Evolutionary conservation across 1,140 invertebrate species (phyloP), one percentile per base, ranked within the genome.

Genomic region (Coptotermes formosanus): DNA sequence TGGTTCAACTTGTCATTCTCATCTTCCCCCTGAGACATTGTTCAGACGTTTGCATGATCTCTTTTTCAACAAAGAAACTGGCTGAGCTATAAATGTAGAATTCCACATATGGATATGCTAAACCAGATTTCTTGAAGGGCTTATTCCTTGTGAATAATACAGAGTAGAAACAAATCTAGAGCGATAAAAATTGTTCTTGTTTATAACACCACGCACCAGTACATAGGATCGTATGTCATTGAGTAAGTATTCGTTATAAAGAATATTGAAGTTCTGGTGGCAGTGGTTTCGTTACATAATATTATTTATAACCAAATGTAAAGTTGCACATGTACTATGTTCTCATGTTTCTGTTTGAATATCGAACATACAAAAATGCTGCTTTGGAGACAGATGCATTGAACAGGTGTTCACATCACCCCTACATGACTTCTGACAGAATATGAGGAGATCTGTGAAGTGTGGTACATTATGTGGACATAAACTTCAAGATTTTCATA

Each of bases 131-230:
- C 64, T 75, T 75, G 64, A 75, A 75, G 64, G 64, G 64, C 64
- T 75, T 75, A 75, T n/a, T 75, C 64, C 25, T 75, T 75, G 64
- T 75, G 64, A 75, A 75, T 75, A 75, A 75, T 75, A 75, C 64
- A 75, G n/a, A 75, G 25, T 11, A 75, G 64, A 75, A 30, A 30
- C 64, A 87, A 83, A 87, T 55, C 43, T 87, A 69, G 83, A 87
- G 87, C 87, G 59, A 87, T 87, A 87, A 86, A 86, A 86, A 87
- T 87, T 86, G 45, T 87, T 87, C 87, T 87, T 87, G 85, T 87
- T 87, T 87, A 87, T 87, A 87, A 87, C 75, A 87, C 85, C 87
- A 87, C 82, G 87, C 87, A 86, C 85, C 87, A 87, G 84, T 59
- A 43, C 85, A 86, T 87, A 87, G 87, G 87, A 87, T 86, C 85